Percentiles rank a stretch among this genome's conserved stretches.
Conservation (phyloP, 2,888 invertebrate species). For the Morpho helenor region DNA sequence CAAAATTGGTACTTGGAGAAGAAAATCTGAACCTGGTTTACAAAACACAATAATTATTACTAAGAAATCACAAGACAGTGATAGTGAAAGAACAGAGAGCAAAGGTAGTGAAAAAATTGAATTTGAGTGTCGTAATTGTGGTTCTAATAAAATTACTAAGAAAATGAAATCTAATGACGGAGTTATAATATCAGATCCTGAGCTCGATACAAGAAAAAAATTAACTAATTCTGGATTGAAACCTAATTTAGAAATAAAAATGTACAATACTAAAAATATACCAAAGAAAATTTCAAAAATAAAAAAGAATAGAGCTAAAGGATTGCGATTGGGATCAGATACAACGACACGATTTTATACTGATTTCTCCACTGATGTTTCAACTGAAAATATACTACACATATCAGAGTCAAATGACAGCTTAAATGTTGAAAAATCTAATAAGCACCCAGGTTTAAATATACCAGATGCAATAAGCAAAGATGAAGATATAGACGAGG, state of each 20-base stretch:
- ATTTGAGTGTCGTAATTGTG: conserved; percentile 70
- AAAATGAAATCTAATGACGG: conserved; percentile 48
- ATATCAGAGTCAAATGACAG: conserved; percentile 84
- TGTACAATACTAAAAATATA: conserved; percentile 83
- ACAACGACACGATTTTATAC: conserved; percentile 84
- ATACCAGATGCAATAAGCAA: conserved; percentile 54
- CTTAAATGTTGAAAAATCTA: conserved; percentile 62
- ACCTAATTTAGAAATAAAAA: conserved; percentile 74
- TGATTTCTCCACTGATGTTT: conserved; percentile 81
- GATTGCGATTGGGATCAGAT: conserved; percentile 63
- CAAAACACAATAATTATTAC: conserved; percentile 58
- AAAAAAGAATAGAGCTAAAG: conserved; percentile 82
- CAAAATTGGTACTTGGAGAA: conserved; percentile 82
- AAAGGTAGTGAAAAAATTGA: conserved; percentile 67
- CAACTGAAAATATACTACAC: conserved; percentile 79
- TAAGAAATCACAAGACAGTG: conserved; percentile 61
- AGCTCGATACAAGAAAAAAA: conserved; percentile 52
- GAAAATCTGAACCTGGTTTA: conserved; percentile 86
- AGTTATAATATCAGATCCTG: conserved; percentile 57
- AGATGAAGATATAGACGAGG: conserved; percentile 71
- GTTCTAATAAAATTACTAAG: conserved; percentile 62
- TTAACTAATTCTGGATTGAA: conserved; percentile 36
- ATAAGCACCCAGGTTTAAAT: conserved; percentile 36
- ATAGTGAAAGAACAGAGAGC: conserved; percentile 50
- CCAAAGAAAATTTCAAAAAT: conserved; percentile 85